Percentiles rank a stretch among this genome's conserved stretches.
Evolutionary conservation across 2,797 vertebrate genomes (phyloP).

Genomic region (Enteromius paludinosus): DNA sequence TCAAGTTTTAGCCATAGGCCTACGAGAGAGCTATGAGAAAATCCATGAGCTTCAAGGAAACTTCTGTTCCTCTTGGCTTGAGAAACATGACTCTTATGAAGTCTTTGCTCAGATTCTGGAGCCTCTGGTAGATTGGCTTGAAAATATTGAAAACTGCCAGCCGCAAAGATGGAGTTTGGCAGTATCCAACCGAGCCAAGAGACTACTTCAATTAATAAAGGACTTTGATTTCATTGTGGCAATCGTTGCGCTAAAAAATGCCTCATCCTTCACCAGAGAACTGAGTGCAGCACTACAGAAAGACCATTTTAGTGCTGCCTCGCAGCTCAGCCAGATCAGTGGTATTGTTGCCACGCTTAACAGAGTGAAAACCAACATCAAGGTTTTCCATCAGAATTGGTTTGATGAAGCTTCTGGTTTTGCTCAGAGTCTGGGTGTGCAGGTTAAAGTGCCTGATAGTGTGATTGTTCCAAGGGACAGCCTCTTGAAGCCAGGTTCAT

Average conservation of each 20-base stretch:
- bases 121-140: conserved; percentile 79
- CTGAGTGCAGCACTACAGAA: conserved; percentile 82
- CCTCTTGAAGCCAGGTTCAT: conserved; percentile 78
- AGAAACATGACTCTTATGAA: conserved; percentile 83
- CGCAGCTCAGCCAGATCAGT: conserved; percentile 82
- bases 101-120: conserved; percentile 84
- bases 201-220: conserved; percentile 73
- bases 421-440: conserved; percentile 78
- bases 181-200: conserved; percentile 73
- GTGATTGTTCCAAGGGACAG: conserved; percentile 71
- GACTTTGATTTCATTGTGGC: conserved; percentile 85
- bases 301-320: conserved; percentile 82
- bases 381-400: conserved; percentile 86
- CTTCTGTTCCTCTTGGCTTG: conserved; percentile 79
- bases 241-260: conserved; percentile 81
- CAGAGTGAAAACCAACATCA: conserved; percentile 83
- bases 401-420: conserved; percentile 81
- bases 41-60: conserved; percentile 81
- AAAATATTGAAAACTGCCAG: conserved; percentile 76
- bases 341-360: conserved; percentile 82
- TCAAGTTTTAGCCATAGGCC: conserved; percentile 78
- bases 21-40: conserved; percentile 83
- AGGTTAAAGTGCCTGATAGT: conserved; percentile 80
- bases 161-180: conserved; percentile 76
- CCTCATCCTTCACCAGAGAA: conserved; percentile 81